Percentiles rank a stretch among this genome's conserved stretches.
Conservation (phyloP, 53 echinoderm and acorn worm species). For the Echinometra lucunter region DNA sequence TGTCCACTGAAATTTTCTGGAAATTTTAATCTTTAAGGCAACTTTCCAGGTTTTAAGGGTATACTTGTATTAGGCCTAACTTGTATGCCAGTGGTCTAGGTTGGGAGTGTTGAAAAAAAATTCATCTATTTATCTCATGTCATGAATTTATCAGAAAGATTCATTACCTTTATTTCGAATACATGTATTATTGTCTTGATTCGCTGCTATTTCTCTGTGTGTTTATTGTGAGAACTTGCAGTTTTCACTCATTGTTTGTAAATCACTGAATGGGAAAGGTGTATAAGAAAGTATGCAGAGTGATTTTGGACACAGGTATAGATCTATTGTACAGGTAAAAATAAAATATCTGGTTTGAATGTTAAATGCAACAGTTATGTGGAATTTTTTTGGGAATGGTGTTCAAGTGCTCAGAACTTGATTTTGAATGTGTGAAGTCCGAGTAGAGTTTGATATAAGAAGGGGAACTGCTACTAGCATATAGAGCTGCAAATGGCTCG, state of each 20-base stretch:
- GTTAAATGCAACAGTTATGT: background rate
- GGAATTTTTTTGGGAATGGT: background rate
- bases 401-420: background rate
- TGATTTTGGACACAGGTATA: background rate
- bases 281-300: background rate
- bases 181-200: too few relatives aligned
- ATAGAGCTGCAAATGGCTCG: too few relatives aligned
- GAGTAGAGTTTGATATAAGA: background rate
- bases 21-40: too few relatives aligned
- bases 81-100: background rate
- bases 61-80: too few relatives aligned
- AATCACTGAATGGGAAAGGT: background rate
- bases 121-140: background rate
- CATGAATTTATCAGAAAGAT: background rate
- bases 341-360: conserved; percentile 21
- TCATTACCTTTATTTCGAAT: background rate
- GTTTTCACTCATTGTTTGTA: background rate
- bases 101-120: background rate
- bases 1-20: too few relatives aligned
- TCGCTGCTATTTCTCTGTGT: background rate
- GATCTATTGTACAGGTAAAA: conserved; percentile 31
- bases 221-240: too few relatives aligned
- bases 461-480: background rate
- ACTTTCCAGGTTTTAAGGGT: background rate
- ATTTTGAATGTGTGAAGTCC: too few relatives aligned